Conservation (phyloP, 2,797 vertebrate genomes). For the Platalea minor region DNA sequence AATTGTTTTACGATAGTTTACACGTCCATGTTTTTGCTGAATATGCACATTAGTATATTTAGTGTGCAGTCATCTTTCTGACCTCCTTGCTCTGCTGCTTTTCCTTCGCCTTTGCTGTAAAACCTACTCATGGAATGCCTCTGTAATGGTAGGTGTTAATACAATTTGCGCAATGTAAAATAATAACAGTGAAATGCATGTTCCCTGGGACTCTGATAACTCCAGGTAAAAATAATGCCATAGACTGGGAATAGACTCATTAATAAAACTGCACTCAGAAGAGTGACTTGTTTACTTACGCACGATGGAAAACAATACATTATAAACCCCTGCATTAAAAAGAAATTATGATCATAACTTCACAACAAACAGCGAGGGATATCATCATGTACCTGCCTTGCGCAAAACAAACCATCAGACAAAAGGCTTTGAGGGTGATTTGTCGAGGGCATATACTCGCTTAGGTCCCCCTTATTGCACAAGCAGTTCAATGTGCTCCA, state of each 20-base stretch:
- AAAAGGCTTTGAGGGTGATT: background rate
- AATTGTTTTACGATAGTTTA: background rate
- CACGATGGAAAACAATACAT: background rate
- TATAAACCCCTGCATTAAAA: conserved; percentile 44
- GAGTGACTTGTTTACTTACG: conserved; percentile 25
- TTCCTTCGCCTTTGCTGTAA: background rate
- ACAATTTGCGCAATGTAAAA: background rate
- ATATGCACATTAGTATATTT: background rate
- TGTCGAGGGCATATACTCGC: background rate
- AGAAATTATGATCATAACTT: conserved; percentile 37
- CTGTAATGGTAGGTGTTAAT: background rate
- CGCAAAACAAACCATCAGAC: background rate
- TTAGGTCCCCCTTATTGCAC: background rate
- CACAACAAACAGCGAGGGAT: background rate
- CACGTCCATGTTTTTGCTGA: background rate
- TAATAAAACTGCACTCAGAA: background rate
- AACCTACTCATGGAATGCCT: background rate
- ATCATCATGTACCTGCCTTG: conserved; percentile 12
- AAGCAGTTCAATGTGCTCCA: background rate
- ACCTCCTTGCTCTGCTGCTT: background rate
- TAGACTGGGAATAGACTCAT: background rate
- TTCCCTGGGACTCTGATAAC: conserved; percentile 46
- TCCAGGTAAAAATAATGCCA: conserved; percentile 38
- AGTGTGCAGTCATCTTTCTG: background rate
- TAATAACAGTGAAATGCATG: conserved; percentile 42